A percentile compares a stretch with the other conserved stretches of the same genome.
phyloP scores from a whole-genome alignment of 1,140 invertebrate species.

The Limonius californicus region DNA sequence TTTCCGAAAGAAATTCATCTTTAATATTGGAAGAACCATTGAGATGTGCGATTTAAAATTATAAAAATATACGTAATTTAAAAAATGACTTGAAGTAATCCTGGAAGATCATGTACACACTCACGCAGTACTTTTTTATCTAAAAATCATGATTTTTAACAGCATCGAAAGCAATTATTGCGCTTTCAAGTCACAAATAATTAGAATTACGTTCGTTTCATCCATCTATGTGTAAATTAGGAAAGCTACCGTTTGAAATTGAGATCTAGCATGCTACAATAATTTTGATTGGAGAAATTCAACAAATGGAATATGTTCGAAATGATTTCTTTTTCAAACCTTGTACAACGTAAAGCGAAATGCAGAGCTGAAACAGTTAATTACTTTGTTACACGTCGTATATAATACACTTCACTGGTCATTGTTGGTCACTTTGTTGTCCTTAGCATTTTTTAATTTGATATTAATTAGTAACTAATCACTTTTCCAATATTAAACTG shows the following conservation, averaged over 20 bases:
- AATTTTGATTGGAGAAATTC: background rate
- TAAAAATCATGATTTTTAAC: no score
- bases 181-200: no score
- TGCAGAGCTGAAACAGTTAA: background rate
- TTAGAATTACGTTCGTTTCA: no score
- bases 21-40: background rate
- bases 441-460: conserved; percentile 31
- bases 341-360: background rate
- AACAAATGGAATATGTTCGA: background rate
- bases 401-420: conserved; percentile 40
- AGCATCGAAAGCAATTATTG: no score
- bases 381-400: conserved; percentile 32
- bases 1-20: background rate
- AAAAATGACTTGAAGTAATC: background rate
- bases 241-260: no score
- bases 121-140: no score
- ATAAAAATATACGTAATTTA: background rate
- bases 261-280: no score
- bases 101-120: no score
- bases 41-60: no score
- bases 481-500: conserved; percentile 51
- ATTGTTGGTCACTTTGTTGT: conserved; percentile 22
- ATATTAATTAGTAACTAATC: conserved; percentile 40
- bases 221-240: no score
- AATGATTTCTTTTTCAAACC: background rate